Evolutionary conservation across 1,140 invertebrate genomes (phyloP).

Genomic region (Limonius californicus): DNA sequence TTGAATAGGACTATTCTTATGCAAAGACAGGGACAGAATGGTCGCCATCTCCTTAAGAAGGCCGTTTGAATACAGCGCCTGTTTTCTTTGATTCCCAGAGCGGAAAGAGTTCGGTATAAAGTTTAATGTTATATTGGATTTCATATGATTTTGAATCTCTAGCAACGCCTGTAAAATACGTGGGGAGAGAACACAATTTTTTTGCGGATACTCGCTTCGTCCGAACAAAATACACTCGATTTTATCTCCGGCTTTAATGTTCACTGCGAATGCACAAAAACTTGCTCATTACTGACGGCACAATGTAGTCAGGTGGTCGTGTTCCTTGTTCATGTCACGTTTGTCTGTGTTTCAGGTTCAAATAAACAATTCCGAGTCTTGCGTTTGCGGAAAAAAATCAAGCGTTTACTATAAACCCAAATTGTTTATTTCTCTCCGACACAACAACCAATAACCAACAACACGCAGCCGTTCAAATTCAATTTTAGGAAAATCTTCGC

Average conservation of each 20-base stretch:
- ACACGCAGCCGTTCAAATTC: too few species aligned
- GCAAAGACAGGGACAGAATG: slow-evolving; percentile 40
- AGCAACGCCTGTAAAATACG: slow-evolving; percentile 1
- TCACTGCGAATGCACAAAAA: slow-evolving; percentile 12
- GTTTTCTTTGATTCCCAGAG: slow-evolving; percentile 33
- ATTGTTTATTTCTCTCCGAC: too few species aligned
- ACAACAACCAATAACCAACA: too few species aligned
- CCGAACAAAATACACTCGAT: slow-evolving; percentile 13
- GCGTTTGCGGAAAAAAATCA: too few species aligned
- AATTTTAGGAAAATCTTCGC: too few species aligned
- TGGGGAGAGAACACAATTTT: not conserved
- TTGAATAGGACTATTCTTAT: slow-evolving; percentile 38
- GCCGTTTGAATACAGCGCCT: slow-evolving; percentile 35
- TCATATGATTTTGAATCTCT: slow-evolving; percentile 19
- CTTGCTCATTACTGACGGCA: slow-evolving; percentile 15
- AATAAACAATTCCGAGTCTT: slow-evolving; percentile 11
- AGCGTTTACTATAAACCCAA: too few species aligned
- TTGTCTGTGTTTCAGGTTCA: slow-evolving; percentile 12
- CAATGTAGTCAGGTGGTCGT: slow-evolving; percentile 20
- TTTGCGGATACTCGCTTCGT: not conserved
- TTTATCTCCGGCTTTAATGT: slow-evolving; percentile 1
- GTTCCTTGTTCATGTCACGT: slow-evolving; percentile 18
- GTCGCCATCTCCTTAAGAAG: slow-evolving; percentile 33
- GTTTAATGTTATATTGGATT: slow-evolving; percentile 34
- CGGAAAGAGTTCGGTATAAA: slow-evolving; percentile 29